These are phyloP conservation scores for Sebastes fasciatus DNA, from an alignment of 2,113 vertebrate genomes.

Conservation along the genomic window DNA sequence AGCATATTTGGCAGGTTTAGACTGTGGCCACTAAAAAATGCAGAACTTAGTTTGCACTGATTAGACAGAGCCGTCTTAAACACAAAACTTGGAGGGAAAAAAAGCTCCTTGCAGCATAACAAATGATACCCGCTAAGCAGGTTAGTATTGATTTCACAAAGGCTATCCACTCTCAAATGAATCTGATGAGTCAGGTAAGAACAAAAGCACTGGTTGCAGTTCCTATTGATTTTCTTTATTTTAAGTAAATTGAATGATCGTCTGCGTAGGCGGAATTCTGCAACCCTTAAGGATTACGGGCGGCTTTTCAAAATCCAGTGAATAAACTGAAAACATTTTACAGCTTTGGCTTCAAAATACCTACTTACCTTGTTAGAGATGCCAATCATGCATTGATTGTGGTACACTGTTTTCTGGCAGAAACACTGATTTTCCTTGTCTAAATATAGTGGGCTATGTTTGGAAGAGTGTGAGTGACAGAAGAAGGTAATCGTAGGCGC, in stretches of 20 bases:
- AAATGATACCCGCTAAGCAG: constrained; percentile 17
- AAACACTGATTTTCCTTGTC: constrained; percentile 16
- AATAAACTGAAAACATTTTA: neutral
- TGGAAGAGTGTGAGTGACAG: constrained; percentile 46
- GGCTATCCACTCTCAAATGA: neutral
- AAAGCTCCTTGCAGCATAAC: constrained; percentile 10
- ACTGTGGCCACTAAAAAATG: neutral
- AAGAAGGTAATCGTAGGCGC: constrained; percentile 52
- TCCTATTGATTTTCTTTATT: neutral
- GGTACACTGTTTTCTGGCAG: constrained; percentile 32
- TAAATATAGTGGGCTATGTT: constrained; percentile 54
- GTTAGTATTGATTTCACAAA: constrained; percentile 39
- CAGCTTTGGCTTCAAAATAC: constrained; percentile 19
- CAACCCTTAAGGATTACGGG: neutral
- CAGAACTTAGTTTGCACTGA: constrained; percentile 2
- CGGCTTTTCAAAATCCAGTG: neutral
- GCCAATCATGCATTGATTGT: constrained; percentile 37
- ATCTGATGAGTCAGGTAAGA: constrained; percentile 1
- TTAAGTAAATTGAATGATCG: neutral
- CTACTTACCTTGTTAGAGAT: constrained; percentile 18
- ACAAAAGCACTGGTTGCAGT: neutral
- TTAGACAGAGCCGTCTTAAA: neutral
- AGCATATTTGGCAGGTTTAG: constrained; percentile 1
- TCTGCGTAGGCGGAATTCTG: neutral
- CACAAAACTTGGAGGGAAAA: neutral